phyloP scores from a whole-genome alignment of 2,113 vertebrate species.

The Sceloporus tristichus region DNA sequence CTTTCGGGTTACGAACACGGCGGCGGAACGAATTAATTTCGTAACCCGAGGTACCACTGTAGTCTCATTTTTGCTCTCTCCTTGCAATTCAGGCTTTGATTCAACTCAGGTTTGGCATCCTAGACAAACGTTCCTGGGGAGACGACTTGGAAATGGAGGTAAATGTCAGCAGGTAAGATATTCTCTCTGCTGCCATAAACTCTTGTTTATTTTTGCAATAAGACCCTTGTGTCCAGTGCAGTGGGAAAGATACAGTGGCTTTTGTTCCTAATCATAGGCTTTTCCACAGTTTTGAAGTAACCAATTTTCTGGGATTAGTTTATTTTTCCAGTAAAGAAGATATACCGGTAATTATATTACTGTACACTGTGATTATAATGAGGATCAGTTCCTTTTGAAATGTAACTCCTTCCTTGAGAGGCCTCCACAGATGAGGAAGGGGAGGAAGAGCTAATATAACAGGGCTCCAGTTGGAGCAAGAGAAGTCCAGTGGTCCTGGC shows the following conservation, averaged over 20 bases:
- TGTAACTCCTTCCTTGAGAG: no score
- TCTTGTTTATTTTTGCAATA: background rate
- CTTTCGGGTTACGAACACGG: no score
- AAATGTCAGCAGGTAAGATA: background rate
- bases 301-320: background rate
- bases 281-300: background rate
- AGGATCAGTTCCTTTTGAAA: background rate
- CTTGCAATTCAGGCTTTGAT: conserved; percentile 26
- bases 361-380: background rate
- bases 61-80: background rate
- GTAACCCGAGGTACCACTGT: no score
- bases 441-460: no score
- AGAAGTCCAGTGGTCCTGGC: no score
- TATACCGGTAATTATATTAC: background rate
- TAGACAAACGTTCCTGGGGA: background rate
- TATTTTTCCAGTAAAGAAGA: background rate
- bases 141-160: background rate
- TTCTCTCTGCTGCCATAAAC: background rate
- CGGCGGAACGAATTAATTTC: no score
- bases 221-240: background rate
- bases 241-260: background rate
- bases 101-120: conserved; percentile 9
- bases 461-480: no score
- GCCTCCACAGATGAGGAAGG: no score
- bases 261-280: background rate